phyloP scores from a whole-genome alignment of 2,113 vertebrate species.

The Ahaetulla prasina region DNA sequence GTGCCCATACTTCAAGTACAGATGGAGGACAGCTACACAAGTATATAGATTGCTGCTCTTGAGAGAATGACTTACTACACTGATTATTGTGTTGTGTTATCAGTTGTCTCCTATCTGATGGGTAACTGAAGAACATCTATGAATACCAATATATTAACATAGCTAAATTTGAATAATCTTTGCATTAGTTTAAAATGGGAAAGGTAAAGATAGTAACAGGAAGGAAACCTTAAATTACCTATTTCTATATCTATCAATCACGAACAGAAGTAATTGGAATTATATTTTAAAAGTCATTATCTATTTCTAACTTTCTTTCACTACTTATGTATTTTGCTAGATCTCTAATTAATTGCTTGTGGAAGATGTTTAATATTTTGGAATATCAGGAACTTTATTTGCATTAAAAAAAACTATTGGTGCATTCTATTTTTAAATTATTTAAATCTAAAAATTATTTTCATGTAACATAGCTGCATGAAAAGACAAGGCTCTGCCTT shows the following conservation, averaged over 20 bases:
- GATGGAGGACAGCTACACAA: neutral
- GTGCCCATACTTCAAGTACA: neutral
- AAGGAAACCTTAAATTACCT: neutral
- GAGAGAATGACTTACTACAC: neutral
- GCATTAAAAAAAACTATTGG: neutral
- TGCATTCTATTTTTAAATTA: neutral
- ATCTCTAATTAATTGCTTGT: constrained; percentile 24
- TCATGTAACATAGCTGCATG: neutral
- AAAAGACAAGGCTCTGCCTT: neutral
- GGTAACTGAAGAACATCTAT: neutral
- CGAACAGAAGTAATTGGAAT: neutral
- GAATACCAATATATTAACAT: neutral
- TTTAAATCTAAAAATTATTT: neutral
- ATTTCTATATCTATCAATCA: neutral
- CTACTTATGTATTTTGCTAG: neutral
- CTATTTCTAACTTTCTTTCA: neutral
- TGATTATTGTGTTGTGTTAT: neutral
- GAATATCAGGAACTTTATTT: neutral
- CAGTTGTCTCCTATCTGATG: neutral
- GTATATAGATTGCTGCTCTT: neutral
- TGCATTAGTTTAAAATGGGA: neutral
- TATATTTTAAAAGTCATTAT: constrained; percentile 27
- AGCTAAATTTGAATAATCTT: neutral
- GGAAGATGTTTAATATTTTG: neutral
- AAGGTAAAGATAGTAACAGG: neutral